phyloP scores from a whole-genome alignment of 2,888 invertebrate species.

The Dysmachus trigonus region DNA sequence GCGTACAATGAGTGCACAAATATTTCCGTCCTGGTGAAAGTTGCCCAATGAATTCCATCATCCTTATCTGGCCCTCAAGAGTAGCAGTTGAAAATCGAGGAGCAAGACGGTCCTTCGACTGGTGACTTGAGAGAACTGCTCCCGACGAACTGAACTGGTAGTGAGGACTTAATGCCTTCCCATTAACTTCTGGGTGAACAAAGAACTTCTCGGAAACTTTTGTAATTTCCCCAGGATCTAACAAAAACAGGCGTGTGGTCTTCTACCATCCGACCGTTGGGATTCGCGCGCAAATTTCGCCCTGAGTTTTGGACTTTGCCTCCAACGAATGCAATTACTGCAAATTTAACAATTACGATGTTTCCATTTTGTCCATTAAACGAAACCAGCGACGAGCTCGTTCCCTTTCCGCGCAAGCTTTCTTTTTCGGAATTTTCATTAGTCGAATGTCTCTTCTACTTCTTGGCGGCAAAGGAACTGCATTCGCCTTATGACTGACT shows the following conservation, averaged over 20 bases:
- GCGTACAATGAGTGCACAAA: background rate
- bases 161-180: slow-evolving; percentile 2
- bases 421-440: slow-evolving; percentile 4
- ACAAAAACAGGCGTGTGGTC: background rate
- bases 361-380: slow-evolving; percentile 10
- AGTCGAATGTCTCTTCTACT: background rate
- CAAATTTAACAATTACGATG: slow-evolving; percentile 24
- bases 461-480: background rate
- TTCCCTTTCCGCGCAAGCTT: background rate
- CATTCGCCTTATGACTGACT: background rate
- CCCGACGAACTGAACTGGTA: background rate
- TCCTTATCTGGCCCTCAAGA: background rate
- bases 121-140: background rate
- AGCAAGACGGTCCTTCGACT: background rate
- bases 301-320: background rate
- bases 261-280: background rate
- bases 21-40: background rate
- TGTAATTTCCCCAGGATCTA: background rate
- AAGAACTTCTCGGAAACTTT: slow-evolving; percentile 29
- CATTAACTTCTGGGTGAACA: slow-evolving; percentile 16
- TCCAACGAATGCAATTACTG: slow-evolving; percentile 1
- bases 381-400: background rate
- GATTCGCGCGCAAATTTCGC: background rate
- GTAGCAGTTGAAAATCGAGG: background rate
- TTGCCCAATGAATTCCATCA: slow-evolving; percentile 11